Conservation (phyloP, 2,113 vertebrate species). For the Eulemur rufifrons region DNA sequence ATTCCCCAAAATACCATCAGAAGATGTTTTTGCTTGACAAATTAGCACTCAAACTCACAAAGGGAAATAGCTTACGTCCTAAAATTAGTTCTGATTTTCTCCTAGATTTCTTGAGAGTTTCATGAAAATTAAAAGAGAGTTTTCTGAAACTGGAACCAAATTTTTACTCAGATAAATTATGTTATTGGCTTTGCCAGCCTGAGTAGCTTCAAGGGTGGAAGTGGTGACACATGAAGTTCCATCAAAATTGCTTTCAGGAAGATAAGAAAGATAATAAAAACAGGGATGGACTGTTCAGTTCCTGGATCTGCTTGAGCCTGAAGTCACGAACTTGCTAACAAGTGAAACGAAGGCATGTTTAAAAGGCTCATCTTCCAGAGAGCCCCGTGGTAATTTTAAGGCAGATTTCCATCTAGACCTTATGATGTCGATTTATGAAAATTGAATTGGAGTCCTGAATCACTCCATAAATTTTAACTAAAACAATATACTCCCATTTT, state of each 20-base stretch:
- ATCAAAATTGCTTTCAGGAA: slow-evolving; percentile 44
- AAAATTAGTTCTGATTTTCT: slow-evolving; percentile 7
- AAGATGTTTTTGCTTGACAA: neutral
- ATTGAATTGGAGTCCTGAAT: slow-evolving; percentile 56
- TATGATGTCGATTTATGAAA: slow-evolving; percentile 58
- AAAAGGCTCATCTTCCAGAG: slow-evolving; percentile 44
- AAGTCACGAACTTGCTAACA: slow-evolving; percentile 65
- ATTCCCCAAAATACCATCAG: neutral
- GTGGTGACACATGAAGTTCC: slow-evolving; percentile 18
- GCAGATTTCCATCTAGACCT: slow-evolving; percentile 33
- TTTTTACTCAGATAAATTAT: slow-evolving; percentile 39
- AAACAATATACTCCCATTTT: slow-evolving; percentile 59
- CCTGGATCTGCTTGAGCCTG: neutral
- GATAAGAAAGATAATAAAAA: slow-evolving; percentile 68
- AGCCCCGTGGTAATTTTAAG: slow-evolving; percentile 53
- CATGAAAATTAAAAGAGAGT: neutral
- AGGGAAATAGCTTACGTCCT: neutral
- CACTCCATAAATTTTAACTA: slow-evolving; percentile 57
- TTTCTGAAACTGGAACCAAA: slow-evolving; percentile 54
- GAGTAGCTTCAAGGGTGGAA: slow-evolving; percentile 26
- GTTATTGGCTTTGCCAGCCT: slow-evolving; percentile 3
- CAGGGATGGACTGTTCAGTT: slow-evolving; percentile 24
- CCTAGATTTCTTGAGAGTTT: neutral
- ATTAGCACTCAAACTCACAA: neutral
- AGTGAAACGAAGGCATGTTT: slow-evolving; percentile 53